Conservation (phyloP, 2,113 vertebrate species). For the Cnemophilus loriae region DNA sequence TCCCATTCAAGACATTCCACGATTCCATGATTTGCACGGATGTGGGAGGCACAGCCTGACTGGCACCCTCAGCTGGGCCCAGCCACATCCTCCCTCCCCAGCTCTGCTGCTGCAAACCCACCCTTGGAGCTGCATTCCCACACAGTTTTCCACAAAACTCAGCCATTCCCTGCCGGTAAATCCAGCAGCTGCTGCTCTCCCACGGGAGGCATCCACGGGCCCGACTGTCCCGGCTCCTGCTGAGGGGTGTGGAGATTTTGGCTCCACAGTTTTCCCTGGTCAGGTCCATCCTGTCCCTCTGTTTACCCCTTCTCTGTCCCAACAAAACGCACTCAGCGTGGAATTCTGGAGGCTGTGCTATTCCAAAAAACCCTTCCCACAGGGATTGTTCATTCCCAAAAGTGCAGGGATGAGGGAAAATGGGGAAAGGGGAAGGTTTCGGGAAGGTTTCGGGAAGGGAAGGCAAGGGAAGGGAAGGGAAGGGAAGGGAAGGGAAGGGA, state of each 20-base stretch:
- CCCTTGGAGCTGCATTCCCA: background rate
- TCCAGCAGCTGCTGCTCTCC: background rate
- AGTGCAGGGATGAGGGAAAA: background rate
- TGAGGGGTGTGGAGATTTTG: fast-evolving
- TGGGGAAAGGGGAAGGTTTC: too few species aligned
- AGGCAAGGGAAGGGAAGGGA: too few species aligned
- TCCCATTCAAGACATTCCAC: background rate
- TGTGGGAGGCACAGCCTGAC: background rate
- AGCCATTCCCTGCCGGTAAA: background rate
- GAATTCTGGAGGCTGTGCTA: background rate
- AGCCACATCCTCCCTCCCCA: background rate
- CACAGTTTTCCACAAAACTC: background rate
- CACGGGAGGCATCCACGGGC: background rate
- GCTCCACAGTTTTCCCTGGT: background rate
- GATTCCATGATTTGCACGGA: background rate
- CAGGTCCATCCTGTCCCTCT: background rate
- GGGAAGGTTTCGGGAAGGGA: too few species aligned
- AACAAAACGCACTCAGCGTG: background rate
- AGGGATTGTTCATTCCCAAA: background rate
- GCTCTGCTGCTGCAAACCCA: background rate
- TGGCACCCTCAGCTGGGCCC: background rate
- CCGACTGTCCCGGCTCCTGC: background rate
- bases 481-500: background rate
- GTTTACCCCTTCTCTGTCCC: background rate
- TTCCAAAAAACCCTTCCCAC: background rate